Evolutionary conservation across 2,888 invertebrate genomes (phyloP), one percentile per base, ranked within the genome.

Genomic region (Hirtodrosophila duncani): DNA sequence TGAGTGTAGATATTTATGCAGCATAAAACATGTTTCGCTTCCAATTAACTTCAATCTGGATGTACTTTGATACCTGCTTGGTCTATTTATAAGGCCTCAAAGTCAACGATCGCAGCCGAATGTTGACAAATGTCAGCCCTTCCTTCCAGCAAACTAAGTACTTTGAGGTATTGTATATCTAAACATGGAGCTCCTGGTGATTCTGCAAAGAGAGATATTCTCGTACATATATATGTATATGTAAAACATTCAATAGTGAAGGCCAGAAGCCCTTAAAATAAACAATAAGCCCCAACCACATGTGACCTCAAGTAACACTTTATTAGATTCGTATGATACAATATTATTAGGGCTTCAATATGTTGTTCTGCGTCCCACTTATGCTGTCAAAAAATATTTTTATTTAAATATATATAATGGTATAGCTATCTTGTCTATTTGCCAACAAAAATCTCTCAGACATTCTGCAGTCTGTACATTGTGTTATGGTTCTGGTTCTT

Each of bases 61-160:
- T 43, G 62, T 45, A 31, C 53, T 41, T 41, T 46, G 51, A 55
- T 41, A 49, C 46, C 56, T 41, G 58, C 41, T 36, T 31, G 18
- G 11, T 42, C 57, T 72, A 68, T 65, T 68, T 61, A 45, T 64
- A 66, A 50, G 52, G 52, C 44, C 65, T 39, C 39, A 39, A 17
- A 63, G 70, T 65, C 69, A 78, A 59, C 57, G 66, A 55, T 69
- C 56, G 37, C 57, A 23, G 31, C 11, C 36, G 63, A 27, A n/a
- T 48, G 34, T 44, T 56, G 71, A 75, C 67, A 39, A 49, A 9
- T 26, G 24, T 30, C 24, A n/a, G n/a, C 9, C 58, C 42, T 27
- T 38, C 45, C 44, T 16, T 21, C 46, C 30, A 52, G 51, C 53
- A 23, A n/a, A n/a, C n/a, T n/a, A n/a, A n/a, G n/a, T n/a, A n/a